A percentile compares a stretch with the other conserved stretches of the same genome.
phyloP scores from a whole-genome alignment of 2,797 vertebrate species.

The Periophthalmus magnuspinnatus region DNA sequence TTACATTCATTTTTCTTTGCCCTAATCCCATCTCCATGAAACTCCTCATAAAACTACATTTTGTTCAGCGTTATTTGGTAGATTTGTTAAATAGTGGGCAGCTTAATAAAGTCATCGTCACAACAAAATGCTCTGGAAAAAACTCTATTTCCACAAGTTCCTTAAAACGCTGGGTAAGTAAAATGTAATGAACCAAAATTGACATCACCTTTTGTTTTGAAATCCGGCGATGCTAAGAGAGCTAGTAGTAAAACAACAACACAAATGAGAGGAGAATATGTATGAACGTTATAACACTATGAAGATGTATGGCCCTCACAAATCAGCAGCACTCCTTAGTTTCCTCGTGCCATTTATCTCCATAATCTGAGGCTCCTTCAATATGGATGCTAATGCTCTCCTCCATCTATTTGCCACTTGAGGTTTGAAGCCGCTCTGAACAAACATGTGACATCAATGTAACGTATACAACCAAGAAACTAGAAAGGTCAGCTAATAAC shows the following conservation, averaged over 20 bases:
- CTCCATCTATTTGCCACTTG: background rate
- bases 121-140: background rate
- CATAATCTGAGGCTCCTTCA: slow-evolving; percentile 42
- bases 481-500: background rate
- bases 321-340: slow-evolving; percentile 38
- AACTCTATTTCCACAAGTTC: slow-evolving; percentile 25
- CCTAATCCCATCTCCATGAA: no score
- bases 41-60: no score
- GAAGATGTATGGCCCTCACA: slow-evolving; percentile 67
- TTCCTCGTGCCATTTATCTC: slow-evolving; percentile 61
- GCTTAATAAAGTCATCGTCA: no score
- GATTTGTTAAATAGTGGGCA: no score
- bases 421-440: background rate
- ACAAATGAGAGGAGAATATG: slow-evolving; percentile 49
- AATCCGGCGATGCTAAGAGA: slow-evolving; percentile 40
- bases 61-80: no score
- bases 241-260: slow-evolving; percentile 14
- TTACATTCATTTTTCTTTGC: no score
- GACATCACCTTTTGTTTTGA: slow-evolving; percentile 46
- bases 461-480: background rate
- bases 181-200: slow-evolving; percentile 59
- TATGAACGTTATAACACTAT: slow-evolving; percentile 31
- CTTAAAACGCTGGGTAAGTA: slow-evolving; percentile 54
- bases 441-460: background rate
- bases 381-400: slow-evolving; percentile 17